A percentile compares a stretch with the other conserved stretches of the same genome.
Conservation (phyloP, 2,888 invertebrate genomes). For the Pheosia gnoma region DNA sequence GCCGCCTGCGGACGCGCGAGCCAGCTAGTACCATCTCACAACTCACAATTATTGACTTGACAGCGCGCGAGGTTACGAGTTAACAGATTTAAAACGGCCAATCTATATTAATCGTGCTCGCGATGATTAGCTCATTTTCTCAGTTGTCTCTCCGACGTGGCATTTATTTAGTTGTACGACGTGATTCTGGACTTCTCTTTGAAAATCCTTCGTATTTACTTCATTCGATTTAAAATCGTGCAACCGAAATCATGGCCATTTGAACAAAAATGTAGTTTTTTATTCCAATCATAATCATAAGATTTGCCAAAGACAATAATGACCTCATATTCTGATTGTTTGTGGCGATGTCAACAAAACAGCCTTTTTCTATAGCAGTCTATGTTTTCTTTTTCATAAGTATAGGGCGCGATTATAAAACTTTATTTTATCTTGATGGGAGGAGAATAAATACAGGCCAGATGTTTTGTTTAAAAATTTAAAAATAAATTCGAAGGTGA, state of each 20-base stretch:
- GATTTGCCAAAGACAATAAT: constrained; percentile 4
- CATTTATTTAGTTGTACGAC: constrained; percentile 3
- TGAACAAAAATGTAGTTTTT: not conserved
- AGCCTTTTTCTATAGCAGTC: not conserved
- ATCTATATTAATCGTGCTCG: not conserved
- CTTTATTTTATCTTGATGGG: too few relatives aligned
- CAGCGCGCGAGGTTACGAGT: constrained; percentile 19
- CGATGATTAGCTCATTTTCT: constrained; percentile 5
- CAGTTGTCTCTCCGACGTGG: not conserved
- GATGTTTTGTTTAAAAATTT: too few relatives aligned
- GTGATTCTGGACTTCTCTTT: not conserved
- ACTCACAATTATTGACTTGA: constrained; percentile 21
- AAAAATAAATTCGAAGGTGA: not conserved
- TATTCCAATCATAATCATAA: not conserved
- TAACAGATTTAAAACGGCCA: not conserved
- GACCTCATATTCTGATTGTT: not conserved
- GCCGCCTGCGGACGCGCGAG: constrained; percentile 38
- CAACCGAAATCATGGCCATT: not conserved
- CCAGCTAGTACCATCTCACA: constrained; percentile 44
- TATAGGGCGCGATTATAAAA: too few relatives aligned
- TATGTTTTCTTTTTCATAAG: too few relatives aligned
- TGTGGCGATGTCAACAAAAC: not conserved
- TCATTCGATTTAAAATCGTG: not conserved
- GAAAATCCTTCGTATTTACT: not conserved
- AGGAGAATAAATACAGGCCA: too few relatives aligned